Conservation (phyloP, 2,797 vertebrate species). For the Odontamblyopus rebecca region DNA sequence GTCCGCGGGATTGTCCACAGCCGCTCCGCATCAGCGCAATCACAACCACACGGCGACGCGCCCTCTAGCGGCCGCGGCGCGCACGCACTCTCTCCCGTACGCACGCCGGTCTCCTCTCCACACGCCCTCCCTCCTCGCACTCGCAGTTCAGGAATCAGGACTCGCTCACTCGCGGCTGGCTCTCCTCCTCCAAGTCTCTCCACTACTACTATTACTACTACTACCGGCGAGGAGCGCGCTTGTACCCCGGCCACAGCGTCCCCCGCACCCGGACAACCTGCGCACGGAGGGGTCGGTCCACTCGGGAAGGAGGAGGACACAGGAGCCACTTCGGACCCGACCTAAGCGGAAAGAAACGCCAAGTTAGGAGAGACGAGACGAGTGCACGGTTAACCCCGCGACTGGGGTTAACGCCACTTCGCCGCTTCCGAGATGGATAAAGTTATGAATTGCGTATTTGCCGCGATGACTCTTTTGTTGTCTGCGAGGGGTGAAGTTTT, state of each 20-base stretch:
- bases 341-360: conserved; percentile 32
- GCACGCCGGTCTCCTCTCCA: conserved; percentile 48
- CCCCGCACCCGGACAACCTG: conserved; percentile 28
- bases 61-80: conserved; percentile 71
- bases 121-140: conserved; percentile 62
- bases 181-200: conserved; percentile 67
- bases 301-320: conserved; percentile 27
- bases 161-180: conserved; percentile 45
- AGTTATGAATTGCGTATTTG: conserved; percentile 77
- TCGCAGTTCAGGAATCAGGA: conserved; percentile 71
- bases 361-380: conserved; percentile 56
- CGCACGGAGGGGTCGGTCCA: conserved; percentile 32
- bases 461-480: conserved; percentile 73
- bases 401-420: conserved; percentile 63
- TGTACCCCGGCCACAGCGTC: conserved; percentile 30
- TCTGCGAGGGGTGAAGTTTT: conserved; percentile 77
- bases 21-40: conserved; percentile 11
- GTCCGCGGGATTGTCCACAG: not conserved
- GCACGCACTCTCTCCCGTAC: conserved; percentile 26
- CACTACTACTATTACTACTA: not conserved
- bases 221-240: conserved; percentile 62
- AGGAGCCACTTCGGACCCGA: conserved; percentile 28
- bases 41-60: conserved; percentile 10
- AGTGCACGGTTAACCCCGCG: conserved; percentile 65
- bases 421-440: conserved; percentile 79